These are phyloP conservation scores for Xenopus petersii DNA, from an alignment of 2,797 vertebrate species.

Conservation along the genomic window DNA sequence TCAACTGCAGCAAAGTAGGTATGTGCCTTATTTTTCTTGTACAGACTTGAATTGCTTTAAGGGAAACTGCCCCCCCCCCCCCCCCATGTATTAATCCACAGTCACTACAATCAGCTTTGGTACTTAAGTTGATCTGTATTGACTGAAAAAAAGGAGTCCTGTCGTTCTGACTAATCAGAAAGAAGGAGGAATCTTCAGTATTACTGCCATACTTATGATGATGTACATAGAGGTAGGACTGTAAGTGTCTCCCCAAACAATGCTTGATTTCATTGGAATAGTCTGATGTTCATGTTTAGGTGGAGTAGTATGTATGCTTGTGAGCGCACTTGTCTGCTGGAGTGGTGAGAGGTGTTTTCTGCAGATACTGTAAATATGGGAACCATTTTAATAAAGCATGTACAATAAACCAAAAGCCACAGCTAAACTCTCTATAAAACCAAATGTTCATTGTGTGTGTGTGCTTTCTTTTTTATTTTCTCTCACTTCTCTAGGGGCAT, in stretches of 20 bases:
- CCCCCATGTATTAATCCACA: slow-evolving; percentile 58
- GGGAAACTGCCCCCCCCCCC: slow-evolving; percentile 56
- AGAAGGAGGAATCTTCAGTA: slow-evolving; percentile 87
- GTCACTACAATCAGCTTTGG: slow-evolving; percentile 71
- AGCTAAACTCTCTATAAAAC: slow-evolving; percentile 59
- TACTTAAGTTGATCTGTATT: slow-evolving; percentile 71
- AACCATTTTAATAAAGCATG: slow-evolving; percentile 99
- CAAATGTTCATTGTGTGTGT: too few relatives aligned
- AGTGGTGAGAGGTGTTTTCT: slow-evolving; percentile 68
- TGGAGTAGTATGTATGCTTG: slow-evolving; percentile 52
- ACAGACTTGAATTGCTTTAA: slow-evolving; percentile 81
- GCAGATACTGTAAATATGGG: slow-evolving; percentile 90
- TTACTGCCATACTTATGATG: slow-evolving; percentile 96
- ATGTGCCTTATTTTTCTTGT: slow-evolving; percentile 95
- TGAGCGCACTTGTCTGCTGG: slow-evolving; percentile 68
- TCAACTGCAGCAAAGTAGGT: slow-evolving; percentile 27
- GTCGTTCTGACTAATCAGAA: slow-evolving; percentile 85
- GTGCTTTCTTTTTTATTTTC: too few relatives aligned
- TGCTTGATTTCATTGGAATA: slow-evolving; percentile 61
- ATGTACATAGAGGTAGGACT: slow-evolving; percentile 80
- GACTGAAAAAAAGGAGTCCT: slow-evolving; percentile 69
- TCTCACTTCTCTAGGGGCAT: too few relatives aligned
- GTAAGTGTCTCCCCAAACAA: slow-evolving; percentile 65
- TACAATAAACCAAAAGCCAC: slow-evolving; percentile 82
- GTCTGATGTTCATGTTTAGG: slow-evolving; percentile 57